Conservation (phyloP, 2,888 invertebrate species). For the Anticlea derivata region DNA sequence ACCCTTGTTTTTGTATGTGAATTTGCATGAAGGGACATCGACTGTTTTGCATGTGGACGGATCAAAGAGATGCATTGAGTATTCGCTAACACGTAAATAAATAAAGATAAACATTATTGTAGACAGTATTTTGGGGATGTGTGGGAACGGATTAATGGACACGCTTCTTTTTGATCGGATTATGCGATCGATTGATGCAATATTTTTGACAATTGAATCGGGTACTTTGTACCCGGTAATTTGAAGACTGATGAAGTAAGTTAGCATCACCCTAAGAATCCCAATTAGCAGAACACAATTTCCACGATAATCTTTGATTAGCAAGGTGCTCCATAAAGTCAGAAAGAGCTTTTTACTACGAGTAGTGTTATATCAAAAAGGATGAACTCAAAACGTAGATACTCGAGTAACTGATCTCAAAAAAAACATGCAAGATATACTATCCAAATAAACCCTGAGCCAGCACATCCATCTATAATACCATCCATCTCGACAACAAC, state of each 20-base stretch:
- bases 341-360: background rate
- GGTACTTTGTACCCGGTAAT: too few species aligned
- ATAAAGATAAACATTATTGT: conserved; percentile 70
- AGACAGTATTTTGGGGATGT: conserved; percentile 26
- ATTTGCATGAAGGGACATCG: conserved; percentile 68
- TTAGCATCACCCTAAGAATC: too few species aligned
- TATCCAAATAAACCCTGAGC: background rate
- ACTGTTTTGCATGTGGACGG: conserved; percentile 61
- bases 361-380: background rate
- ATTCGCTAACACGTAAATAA: conserved; percentile 80
- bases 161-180: conserved; percentile 30
- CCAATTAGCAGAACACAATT: background rate
- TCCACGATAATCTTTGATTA: background rate
- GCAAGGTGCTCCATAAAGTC: background rate
- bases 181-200: conserved; percentile 17
- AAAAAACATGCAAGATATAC: background rate
- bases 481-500: conserved; percentile 8
- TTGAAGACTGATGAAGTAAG: too few species aligned
- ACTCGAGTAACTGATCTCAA: conserved; percentile 1
- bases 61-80: conserved; percentile 72
- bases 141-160: conserved; percentile 33
- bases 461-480: conserved; percentile 5
- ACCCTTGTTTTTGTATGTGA: conserved; percentile 76
- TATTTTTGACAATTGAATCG: too few species aligned
- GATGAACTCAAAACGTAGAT: background rate